A percentile compares a stretch with the other conserved stretches of the same genome.
phyloP scores from a whole-genome alignment of 2,888 invertebrate species.

The Caenorhabditis imperialis region DNA sequence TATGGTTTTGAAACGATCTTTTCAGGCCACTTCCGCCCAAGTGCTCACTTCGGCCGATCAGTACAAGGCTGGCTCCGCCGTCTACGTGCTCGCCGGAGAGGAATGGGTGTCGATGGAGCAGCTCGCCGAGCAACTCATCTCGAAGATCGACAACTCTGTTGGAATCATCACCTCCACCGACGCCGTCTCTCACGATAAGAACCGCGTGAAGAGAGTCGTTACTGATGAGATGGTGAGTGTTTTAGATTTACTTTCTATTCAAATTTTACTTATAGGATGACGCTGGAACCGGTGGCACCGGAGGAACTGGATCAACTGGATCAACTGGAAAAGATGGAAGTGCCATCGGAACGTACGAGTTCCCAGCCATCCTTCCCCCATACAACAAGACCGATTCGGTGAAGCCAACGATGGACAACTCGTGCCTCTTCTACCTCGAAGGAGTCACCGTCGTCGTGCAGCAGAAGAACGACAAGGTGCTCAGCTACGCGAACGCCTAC shows the following conservation, averaged over 20 bases:
- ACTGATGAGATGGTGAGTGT: slow-evolving; percentile 35
- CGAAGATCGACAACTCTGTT: slow-evolving; percentile 53
- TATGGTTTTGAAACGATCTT: neutral
- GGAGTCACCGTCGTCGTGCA: slow-evolving; percentile 62
- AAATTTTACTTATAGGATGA: neutral
- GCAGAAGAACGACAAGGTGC: slow-evolving; percentile 23
- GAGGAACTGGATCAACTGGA: neutral
- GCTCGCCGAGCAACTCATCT: slow-evolving; percentile 53
- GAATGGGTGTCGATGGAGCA: slow-evolving; percentile 61
- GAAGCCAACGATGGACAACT: slow-evolving; percentile 3
- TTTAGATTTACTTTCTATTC: neutral
- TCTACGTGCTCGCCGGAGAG: slow-evolving; percentile 64
- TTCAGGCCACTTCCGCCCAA: slow-evolving; percentile 46
- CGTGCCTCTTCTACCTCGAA: slow-evolving; percentile 67
- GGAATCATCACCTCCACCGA: slow-evolving; percentile 59
- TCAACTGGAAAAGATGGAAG: neutral
- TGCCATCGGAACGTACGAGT: neutral
- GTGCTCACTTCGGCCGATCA: slow-evolving; percentile 49
- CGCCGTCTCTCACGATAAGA: slow-evolving; percentile 51
- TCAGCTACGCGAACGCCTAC: slow-evolving; percentile 29
- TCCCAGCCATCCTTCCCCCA: slow-evolving; percentile 60
- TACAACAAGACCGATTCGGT: slow-evolving; percentile 29
- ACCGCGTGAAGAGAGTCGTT: slow-evolving; percentile 65
- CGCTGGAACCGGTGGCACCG: slow-evolving; percentile 1
- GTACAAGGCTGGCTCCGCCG: slow-evolving; percentile 44